Evolutionary conservation across 2,113 vertebrate genomes (phyloP).

Genomic region (Taxidea taxus): DNA sequence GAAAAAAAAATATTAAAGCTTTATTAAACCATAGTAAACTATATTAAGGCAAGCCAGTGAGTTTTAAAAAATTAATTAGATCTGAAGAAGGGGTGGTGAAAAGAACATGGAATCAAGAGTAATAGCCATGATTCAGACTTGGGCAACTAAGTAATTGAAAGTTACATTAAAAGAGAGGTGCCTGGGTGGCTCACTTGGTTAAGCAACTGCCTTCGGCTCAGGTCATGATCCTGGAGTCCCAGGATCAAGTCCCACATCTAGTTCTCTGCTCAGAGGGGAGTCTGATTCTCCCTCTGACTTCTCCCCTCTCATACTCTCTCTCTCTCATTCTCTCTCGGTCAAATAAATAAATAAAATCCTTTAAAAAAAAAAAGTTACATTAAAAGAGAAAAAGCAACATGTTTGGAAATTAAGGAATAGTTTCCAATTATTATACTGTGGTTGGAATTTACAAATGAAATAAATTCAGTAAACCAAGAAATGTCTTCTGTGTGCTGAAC

Average conservation of each 20-base stretch:
- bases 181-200: no score
- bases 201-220: no score
- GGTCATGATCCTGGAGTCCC: no score
- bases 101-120: neutral
- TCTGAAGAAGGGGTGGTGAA: neutral
- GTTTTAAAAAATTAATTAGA: neutral
- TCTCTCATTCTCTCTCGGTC: no score
- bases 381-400: neutral
- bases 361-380: neutral
- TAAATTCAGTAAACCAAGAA: neutral
- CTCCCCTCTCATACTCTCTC: no score
- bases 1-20: neutral
- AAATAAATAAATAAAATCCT: no score
- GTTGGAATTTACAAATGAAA: neutral
- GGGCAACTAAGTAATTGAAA: neutral
- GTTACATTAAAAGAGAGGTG: neutral
- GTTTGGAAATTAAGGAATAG: neutral
- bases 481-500: neutral
- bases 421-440: neutral
- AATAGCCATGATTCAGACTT: neutral
- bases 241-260: no score
- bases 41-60: neutral
- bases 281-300: no score
- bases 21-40: neutral
- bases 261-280: no score